These are phyloP conservation scores for Gonioctena quinquepunctata DNA, from an alignment of 1,140 invertebrate species.

Conservation along the genomic window DNA sequence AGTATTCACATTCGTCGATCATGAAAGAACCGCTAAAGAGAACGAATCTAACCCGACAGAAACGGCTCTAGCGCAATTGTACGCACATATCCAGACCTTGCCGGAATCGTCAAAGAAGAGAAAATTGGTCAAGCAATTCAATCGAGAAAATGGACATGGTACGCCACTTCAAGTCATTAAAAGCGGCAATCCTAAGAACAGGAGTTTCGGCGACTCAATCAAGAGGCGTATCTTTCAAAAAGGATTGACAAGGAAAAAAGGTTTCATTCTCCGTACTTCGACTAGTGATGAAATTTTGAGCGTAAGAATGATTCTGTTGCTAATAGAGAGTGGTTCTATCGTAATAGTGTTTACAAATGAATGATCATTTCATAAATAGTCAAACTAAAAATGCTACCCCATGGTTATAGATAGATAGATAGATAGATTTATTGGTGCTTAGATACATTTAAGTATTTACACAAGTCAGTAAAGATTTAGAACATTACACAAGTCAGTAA, in stretches of 20 bases:
- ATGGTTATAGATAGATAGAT: no score
- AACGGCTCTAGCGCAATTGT: slow-evolving; percentile 86
- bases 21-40: slow-evolving; percentile 74
- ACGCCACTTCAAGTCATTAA: slow-evolving; percentile 70
- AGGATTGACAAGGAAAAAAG: slow-evolving; percentile 66
- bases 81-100: slow-evolving; percentile 86
- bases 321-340: no score
- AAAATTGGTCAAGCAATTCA: slow-evolving; percentile 86
- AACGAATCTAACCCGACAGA: slow-evolving; percentile 77
- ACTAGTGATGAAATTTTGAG: slow-evolving; percentile 31
- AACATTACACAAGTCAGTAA: no score
- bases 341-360: no score
- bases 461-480: no score
- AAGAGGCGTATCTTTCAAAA: slow-evolving; percentile 84
- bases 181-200: slow-evolving; percentile 60
- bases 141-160: slow-evolving; percentile 80
- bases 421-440: no score
- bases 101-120: slow-evolving; percentile 88
- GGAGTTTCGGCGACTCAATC: slow-evolving; percentile 81
- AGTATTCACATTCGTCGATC: slow-evolving; percentile 87
- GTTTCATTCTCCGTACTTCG: slow-evolving; percentile 43
- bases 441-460: no score
- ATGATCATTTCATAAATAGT: no score
- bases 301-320: no score
- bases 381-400: no score